These are phyloP conservation scores for Marmota flaviventris DNA, from an alignment of 2,113 vertebrate species.

Conservation along the genomic window DNA sequence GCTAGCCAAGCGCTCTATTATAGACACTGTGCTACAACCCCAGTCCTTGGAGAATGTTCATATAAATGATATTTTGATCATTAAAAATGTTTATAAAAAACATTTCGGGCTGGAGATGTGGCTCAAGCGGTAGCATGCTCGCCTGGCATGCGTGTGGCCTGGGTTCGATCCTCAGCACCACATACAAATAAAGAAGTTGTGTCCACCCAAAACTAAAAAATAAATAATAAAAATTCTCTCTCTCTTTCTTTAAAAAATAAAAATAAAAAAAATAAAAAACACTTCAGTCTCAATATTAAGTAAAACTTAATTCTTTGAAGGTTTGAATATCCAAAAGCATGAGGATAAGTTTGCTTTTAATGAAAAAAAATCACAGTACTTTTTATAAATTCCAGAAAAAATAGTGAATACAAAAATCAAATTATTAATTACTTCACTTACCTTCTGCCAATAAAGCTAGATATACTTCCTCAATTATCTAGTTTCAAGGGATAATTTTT, in stretches of 20 bases:
- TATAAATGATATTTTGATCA: conserved; percentile 17
- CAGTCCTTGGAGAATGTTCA: neutral
- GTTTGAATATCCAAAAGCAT: neutral
- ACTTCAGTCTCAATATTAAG: conserved; percentile 19
- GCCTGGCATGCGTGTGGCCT: too few relatives aligned
- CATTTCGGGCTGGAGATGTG: too few relatives aligned
- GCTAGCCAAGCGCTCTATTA: too few relatives aligned
- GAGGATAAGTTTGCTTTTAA: neutral
- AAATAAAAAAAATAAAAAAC: neutral
- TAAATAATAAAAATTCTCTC: too few relatives aligned
- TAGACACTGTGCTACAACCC: too few relatives aligned
- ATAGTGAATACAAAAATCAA: conserved; percentile 1
- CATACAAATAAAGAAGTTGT: too few relatives aligned
- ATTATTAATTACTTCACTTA: conserved; percentile 24
- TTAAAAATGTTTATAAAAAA: neutral
- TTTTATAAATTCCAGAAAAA: conserved; percentile 6
- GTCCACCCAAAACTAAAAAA: too few relatives aligned
- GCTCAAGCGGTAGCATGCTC: too few relatives aligned
- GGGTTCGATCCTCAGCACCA: too few relatives aligned
- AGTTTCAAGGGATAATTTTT: neutral
- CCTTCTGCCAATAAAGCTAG: conserved; percentile 20
- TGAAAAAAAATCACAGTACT: neutral
- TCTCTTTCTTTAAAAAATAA: too few relatives aligned
- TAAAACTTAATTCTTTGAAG: conserved; percentile 22
- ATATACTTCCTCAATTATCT: conserved; percentile 27